Evolutionary conservation across 2,113 vertebrate genomes (phyloP).

Genomic region (Poecilia latipinna): DNA sequence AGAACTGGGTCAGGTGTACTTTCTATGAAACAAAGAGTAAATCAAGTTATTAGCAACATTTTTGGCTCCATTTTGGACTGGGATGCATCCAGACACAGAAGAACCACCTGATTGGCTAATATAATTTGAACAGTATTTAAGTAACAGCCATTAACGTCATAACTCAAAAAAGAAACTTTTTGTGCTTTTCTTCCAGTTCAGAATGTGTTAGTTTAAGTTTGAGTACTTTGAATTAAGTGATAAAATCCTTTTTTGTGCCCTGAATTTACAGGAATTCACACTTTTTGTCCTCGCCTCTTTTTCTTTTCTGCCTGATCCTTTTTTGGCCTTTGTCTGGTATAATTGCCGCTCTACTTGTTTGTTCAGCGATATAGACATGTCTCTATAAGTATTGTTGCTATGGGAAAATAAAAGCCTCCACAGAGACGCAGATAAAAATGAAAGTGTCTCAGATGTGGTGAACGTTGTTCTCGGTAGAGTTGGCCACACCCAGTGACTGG

Average conservation of each 20-base stretch:
- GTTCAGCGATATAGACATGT: slow-evolving; percentile 13
- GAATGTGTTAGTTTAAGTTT: slow-evolving; percentile 21
- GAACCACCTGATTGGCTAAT: too few species aligned
- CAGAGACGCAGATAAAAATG: slow-evolving; percentile 27
- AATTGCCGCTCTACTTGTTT: slow-evolving; percentile 20
- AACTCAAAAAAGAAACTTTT: too few species aligned
- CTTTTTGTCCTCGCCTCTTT: neutral
- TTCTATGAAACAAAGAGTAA: too few species aligned
- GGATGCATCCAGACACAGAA: too few species aligned
- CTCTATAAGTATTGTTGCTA: slow-evolving; percentile 24
- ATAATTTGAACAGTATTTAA: too few species aligned
- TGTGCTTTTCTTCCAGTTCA: slow-evolving; percentile 5
- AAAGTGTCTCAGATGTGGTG: slow-evolving; percentile 22
- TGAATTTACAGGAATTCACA: neutral
- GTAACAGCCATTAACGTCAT: too few species aligned
- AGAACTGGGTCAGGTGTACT: too few species aligned
- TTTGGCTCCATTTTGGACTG: too few species aligned
- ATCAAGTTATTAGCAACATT: too few species aligned
- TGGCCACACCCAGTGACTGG: slow-evolving; percentile 48
- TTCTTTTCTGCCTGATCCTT: neutral
- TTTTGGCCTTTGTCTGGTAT: too few species aligned
- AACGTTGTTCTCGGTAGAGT: slow-evolving; percentile 1
- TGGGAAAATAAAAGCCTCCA: slow-evolving; percentile 37
- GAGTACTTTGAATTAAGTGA: neutral
- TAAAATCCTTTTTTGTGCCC: neutral